A percentile compares a stretch with the other conserved stretches of the same genome.
Evolutionary conservation across 2,888 invertebrate species (phyloP).

Genomic region (Eutolmus rufibarbis): DNA sequence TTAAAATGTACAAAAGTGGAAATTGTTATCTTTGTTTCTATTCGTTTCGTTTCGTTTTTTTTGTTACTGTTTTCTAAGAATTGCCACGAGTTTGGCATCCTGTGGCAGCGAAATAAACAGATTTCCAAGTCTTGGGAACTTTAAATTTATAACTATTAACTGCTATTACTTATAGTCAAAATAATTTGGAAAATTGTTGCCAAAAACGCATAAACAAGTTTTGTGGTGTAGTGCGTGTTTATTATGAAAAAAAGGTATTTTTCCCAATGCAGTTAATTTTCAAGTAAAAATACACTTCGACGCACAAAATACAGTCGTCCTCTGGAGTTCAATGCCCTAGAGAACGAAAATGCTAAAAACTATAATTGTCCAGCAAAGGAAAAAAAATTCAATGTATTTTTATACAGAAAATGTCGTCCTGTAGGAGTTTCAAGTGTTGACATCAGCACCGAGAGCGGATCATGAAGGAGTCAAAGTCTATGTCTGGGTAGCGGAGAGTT

Average conservation of each 20-base stretch:
- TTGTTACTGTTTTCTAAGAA: no score
- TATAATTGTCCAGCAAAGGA: not conserved
- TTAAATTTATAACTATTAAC: no score
- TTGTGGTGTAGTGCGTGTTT: no score
- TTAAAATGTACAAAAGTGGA: no score
- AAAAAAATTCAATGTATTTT: not conserved
- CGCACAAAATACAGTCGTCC: not conserved
- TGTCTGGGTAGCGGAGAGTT: not conserved
- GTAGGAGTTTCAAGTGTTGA: not conserved
- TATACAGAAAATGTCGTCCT: not conserved
- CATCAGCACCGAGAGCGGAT: not conserved
- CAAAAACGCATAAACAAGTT: not conserved
- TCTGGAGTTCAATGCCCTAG: not conserved
- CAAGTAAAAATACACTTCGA: not conserved
- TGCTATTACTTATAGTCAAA: no score
- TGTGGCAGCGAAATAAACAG: no score
- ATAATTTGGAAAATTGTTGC: not conserved
- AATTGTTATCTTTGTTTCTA: no score
- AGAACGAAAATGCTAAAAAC: not conserved
- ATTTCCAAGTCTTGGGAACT: no score
- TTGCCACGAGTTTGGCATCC: no score
- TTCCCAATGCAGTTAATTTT: not conserved
- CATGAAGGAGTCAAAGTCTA: not conserved
- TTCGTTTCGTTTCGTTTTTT: no score
- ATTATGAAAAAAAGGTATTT: not conserved